Percentiles rank a stretch among this genome's conserved stretches.
Conservation (phyloP, 1,140 invertebrate genomes). For the Scaptomyza montana region DNA sequence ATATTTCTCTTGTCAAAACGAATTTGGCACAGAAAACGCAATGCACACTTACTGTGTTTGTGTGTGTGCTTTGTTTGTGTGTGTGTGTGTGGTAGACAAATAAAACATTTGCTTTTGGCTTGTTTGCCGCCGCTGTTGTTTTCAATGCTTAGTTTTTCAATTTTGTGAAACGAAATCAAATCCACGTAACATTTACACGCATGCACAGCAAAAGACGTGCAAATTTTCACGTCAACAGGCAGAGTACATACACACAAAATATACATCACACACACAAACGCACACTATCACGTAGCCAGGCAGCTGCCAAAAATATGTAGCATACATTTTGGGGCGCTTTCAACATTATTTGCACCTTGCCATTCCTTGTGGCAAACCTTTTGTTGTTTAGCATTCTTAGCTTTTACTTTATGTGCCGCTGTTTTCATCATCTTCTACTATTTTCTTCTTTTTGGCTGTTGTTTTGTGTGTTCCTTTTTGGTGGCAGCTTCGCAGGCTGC, state of each 20-base stretch:
- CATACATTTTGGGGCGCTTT: constrained; percentile 67
- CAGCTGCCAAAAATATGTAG: constrained; percentile 71
- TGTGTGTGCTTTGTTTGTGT: constrained; percentile 46
- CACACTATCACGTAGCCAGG: constrained; percentile 57
- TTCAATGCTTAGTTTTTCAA: constrained; percentile 71
- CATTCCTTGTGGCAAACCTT: constrained; percentile 48
- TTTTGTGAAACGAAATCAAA: constrained; percentile 65
- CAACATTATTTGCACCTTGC: constrained; percentile 78
- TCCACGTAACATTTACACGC: constrained; percentile 72
- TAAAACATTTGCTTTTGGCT: constrained; percentile 72
- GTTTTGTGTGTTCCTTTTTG: constrained; percentile 49
- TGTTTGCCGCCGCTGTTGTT: constrained; percentile 56
- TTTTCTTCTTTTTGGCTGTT: constrained; percentile 8
- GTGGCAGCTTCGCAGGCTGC: constrained; percentile 35
- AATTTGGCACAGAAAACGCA: constrained; percentile 73
- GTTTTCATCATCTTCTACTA: constrained; percentile 6
- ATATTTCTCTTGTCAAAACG: constrained; percentile 52
- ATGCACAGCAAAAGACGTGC: constrained; percentile 79
- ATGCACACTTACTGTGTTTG: constrained; percentile 53
- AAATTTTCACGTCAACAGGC: constrained; percentile 80
- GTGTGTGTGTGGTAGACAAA: constrained; percentile 67
- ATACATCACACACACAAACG: constrained; percentile 21
- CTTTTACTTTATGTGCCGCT: constrained; percentile 37
- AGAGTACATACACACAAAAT: constrained; percentile 45
- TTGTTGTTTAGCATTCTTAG: constrained; percentile 54